Conservation (phyloP, 2,797 vertebrate species). For the Limosa lapponica region DNA sequence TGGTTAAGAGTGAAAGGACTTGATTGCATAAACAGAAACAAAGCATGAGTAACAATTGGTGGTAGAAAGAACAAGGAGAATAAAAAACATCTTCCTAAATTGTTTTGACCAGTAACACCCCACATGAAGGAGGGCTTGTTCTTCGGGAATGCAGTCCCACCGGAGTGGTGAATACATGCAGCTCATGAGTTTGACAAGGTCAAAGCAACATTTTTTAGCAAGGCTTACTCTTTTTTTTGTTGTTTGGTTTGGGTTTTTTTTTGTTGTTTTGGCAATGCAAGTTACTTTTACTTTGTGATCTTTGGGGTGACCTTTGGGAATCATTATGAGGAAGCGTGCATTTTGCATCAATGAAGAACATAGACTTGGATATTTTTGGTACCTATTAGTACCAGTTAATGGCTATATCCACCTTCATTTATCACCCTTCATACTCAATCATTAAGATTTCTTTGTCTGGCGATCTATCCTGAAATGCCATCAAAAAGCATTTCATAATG, state of each 20-base stretch:
- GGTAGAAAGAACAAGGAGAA: not conserved
- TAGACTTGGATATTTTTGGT: not conserved
- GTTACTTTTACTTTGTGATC: not conserved
- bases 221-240: not conserved
- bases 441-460: not conserved
- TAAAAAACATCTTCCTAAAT: not conserved
- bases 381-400: not conserved
- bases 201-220: not conserved
- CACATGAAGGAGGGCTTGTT: not conserved
- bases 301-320: not conserved
- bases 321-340: not conserved
- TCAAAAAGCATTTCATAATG: not conserved
- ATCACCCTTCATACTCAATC: not conserved
- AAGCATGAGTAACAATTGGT: not conserved
- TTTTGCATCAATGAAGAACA: not conserved
- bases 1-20: constrained; percentile 9
- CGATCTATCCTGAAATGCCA: not conserved
- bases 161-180: not conserved
- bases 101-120: constrained; percentile 11
- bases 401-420: not conserved
- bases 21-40: constrained; percentile 41
- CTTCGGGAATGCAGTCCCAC: constrained; percentile 1
- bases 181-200: not conserved
- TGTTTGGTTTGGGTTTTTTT: not conserved
- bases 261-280: not conserved